Percentiles rank a stretch among this genome's conserved stretches.
phyloP scores from a whole-genome alignment of 2,797 vertebrate species.

The Peromyscus nudipes region DNA sequence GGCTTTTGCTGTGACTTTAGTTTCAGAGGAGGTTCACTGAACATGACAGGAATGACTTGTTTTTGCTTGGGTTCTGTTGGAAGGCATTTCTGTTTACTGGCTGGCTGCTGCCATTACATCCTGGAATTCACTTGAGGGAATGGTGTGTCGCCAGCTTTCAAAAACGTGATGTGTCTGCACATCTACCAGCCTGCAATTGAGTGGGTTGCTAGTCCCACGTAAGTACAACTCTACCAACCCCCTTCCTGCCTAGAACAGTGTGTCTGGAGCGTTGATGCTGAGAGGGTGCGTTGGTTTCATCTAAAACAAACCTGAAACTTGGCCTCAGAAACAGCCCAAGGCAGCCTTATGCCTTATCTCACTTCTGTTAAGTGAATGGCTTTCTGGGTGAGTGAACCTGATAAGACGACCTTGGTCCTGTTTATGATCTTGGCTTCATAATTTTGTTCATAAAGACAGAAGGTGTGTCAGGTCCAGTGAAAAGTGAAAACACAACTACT shows the following conservation, averaged over 20 bases:
- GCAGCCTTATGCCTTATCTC: neutral
- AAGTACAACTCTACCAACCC: neutral
- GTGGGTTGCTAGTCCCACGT: neutral
- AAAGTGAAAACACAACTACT: neutral
- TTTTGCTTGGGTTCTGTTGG: neutral
- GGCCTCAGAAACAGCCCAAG: neutral
- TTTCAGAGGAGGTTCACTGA: neutral
- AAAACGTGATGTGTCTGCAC: neutral
- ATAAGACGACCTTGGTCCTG: neutral
- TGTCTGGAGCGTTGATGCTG: neutral
- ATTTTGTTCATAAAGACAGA: conserved; percentile 24
- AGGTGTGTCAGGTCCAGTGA: neutral
- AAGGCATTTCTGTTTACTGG: conserved; percentile 49
- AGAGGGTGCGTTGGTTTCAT: conserved; percentile 3
- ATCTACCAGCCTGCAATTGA: neutral
- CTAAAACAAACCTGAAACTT: conserved; percentile 43
- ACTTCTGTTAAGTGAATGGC: neutral
- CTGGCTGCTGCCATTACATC: neutral
- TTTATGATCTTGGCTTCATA: neutral
- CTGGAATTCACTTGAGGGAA: neutral
- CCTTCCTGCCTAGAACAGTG: neutral
- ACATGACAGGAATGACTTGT: neutral
- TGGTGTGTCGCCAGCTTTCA: neutral
- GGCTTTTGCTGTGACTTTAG: neutral
- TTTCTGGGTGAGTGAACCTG: neutral